Evolutionary conservation across 37 sponge, comb jelly and placozoan species (phyloP), one percentile per base, ranked within the genome.

Genomic region (Bolinopsis microptera): DNA sequence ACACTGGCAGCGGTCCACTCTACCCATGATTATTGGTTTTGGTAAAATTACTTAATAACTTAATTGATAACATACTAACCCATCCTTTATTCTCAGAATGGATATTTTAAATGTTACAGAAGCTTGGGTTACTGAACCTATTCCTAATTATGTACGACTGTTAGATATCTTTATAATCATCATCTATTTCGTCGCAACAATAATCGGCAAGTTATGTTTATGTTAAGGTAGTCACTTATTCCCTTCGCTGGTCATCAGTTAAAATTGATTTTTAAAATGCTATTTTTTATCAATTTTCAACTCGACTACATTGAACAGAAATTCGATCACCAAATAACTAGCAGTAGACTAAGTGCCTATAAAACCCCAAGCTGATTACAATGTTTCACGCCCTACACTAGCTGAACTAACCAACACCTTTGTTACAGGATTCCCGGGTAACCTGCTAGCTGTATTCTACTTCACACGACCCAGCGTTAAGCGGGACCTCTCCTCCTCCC

Each of bases 401-500:
- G n/a, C n/a, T n/a, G n/a, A n/a, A n/a, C n/a, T n/a, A n/a, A n/a
- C n/a, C n/a, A n/a, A n/a, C n/a, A n/a, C n/a, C n/a, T n/a, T n/a
- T n/a, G n/a, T n/a, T n/a, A n/a, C n/a, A 86, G 90, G 90, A 0
- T n/a, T 86, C 26, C 90, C 90, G 26, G 90, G 90, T 5, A 86
- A 86, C 61, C 30, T 41, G 26, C 90, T 86, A 48, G 90, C 90
- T 3, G 61, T 86, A 0, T 36, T 39, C 61, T 86, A 86, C 90
- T 86, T 86, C 61, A 86, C 90, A 8, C 40, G 90, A 13, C 90
- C 90, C 26, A 24, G 25, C 26, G n/a, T 86, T 0, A 13, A 38
- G 13, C 9, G 26, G 30, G 90, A 34, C 21, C 90, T 86, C 25
- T 41, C 61, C 48, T 16, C 41, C 48, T 86, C 61, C 61, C 90